phyloP scores from a whole-genome alignment of 2,113 vertebrate genomes.

The Cacatua alba region DNA sequence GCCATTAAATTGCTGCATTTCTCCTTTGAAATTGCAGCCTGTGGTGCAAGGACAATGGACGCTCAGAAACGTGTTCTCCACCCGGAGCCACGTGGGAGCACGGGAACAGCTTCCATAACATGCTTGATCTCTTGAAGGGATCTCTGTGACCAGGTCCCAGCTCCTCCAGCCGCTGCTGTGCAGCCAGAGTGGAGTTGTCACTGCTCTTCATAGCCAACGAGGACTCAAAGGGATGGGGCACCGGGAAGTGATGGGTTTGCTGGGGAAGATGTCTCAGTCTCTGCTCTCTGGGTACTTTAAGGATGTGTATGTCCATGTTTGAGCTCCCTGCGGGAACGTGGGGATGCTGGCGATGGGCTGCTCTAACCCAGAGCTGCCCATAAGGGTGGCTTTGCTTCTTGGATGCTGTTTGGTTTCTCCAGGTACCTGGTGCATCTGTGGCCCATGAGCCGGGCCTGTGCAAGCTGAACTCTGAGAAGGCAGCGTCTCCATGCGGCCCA shows the following conservation, averaged over 20 bases:
- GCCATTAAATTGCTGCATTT: background rate
- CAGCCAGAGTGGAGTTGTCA: background rate
- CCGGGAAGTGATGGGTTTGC: background rate
- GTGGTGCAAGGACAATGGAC: background rate
- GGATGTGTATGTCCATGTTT: accelerated
- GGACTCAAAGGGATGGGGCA: background rate
- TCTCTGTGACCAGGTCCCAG: accelerated
- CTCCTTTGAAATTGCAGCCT: background rate
- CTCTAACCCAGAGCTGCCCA: background rate
- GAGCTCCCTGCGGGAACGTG: background rate
- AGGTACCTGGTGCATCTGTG: background rate
- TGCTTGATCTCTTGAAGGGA: background rate
- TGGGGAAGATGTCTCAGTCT: background rate
- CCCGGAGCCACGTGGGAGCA: accelerated
- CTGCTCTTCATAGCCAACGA: accelerated
- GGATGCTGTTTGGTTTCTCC: background rate
- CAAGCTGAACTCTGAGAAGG: background rate
- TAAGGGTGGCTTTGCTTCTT: background rate
- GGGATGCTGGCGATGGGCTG: background rate
- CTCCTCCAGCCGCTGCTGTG: background rate
- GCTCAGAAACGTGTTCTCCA: background rate
- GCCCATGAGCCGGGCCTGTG: background rate
- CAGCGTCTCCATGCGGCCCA: background rate
- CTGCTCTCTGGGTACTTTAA: background rate
- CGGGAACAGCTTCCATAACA: background rate